Evolutionary conservation across 2,113 vertebrate species (phyloP), one percentile per base, ranked within the genome.

Genomic region (Platysteira castanea): DNA sequence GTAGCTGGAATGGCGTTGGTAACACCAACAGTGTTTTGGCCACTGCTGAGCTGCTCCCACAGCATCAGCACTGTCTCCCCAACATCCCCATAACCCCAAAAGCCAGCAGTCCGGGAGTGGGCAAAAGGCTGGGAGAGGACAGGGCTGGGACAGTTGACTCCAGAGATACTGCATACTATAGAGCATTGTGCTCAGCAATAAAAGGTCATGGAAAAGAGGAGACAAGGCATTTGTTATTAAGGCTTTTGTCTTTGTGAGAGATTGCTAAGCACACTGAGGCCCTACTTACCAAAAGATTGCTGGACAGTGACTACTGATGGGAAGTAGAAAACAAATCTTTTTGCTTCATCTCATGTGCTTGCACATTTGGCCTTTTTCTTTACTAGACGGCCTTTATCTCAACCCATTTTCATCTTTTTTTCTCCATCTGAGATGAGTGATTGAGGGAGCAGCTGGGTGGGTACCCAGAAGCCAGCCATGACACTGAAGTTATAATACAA

Each of bases 381-480:
- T n/a, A 9, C 11, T 46, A 59, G 52, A 24, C 10, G n/a, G 19
- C 21, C 15, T 59, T 44, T 46, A n/a, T 46, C 15, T 39, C 37
- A 24, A 39, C 3, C 3, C 10, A 22, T 28, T 52, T 74, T 39
- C 22, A 33, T 67, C 23, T 39, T 52, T 7, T 59, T 82, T 59
- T 67, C 28, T 56, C 16, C 16, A 19, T 10, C 59, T 59, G 33
- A 59, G 33, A 20, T 46, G 9, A 23, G 3, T 0, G 0, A 60
- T 14, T 81, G 50, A 74, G 27, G 37, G 33, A 67, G 19, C 13
- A 37, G 13, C 9, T 46, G 33, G 33, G 19, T 60, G 33, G 7
- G 11, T 30, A 26, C 11, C 10, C 9, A 31, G 19, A 52, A 67
- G 33, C 10, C 23, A 81, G 37, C 9, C 28, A n/a, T 30, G 23